Percentiles rank a stretch among this genome's conserved stretches.
phyloP scores from a whole-genome alignment of 2,113 vertebrate genomes.

The Alces alces region DNA sequence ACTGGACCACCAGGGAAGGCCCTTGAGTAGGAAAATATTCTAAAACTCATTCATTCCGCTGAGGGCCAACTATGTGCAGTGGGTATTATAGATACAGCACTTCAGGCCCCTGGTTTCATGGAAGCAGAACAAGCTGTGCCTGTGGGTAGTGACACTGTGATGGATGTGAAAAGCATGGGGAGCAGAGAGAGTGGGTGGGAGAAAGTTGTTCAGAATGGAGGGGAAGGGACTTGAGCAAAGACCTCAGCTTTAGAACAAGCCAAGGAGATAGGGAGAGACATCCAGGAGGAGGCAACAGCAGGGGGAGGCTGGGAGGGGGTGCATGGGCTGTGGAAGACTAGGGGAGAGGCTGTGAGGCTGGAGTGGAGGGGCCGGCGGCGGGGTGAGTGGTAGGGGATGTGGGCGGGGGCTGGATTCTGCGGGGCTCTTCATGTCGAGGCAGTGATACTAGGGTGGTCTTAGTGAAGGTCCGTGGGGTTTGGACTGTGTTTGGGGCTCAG shows the following conservation, averaged over 20 bases:
- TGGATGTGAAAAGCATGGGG: neutral
- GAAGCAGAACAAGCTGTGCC: neutral
- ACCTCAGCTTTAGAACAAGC: neutral
- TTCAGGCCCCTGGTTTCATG: neutral
- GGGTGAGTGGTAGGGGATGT: neutral
- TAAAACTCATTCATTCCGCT: neutral
- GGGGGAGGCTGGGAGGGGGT: neutral
- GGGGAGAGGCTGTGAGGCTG: neutral
- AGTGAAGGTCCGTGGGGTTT: neutral
- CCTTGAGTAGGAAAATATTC: neutral
- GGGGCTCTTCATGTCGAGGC: neutral
- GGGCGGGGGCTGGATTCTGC: neutral
- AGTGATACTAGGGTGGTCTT: neutral
- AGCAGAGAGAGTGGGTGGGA: neutral
- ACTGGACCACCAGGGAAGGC: neutral
- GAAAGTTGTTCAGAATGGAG: neutral
- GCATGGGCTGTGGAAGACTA: neutral
- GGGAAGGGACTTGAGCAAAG: neutral
- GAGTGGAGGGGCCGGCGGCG: fast-evolving
- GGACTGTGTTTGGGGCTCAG: neutral
- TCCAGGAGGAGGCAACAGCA: neutral
- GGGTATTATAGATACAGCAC: fast-evolving
- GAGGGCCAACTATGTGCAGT: neutral
- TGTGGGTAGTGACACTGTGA: neutral
- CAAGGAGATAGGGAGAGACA: neutral